Evolutionary conservation across 2,797 vertebrate genomes (phyloP), one percentile per base, ranked within the genome.

Genomic region (Pseudochirops cupreus): DNA sequence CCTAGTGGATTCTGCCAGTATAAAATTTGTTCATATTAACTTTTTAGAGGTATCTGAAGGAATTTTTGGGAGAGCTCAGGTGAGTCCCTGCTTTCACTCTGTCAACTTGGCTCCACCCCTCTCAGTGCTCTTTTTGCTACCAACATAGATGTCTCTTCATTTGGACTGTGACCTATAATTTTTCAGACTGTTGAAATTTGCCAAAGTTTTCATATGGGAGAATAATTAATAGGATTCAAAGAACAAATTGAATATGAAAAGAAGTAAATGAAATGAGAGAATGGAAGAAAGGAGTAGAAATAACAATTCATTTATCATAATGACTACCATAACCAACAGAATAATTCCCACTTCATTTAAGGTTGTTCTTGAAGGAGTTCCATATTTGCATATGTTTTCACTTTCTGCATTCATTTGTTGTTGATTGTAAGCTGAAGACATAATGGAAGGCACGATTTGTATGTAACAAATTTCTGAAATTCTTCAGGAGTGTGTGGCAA

Each of bases 181-280:
- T 87, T 87, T 46, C 0, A 92, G 92, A 53, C 5, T 29, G 62
- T 18, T 4, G 57, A 89, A 95, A 50, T 93, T 91, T 56, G 26
- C 89, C 62, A 95, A 91, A 46, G 2, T 58, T 93, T 92, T 16
- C 33, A 94, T 93, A 46, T 56, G 12, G 91, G 31, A 93, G 26
- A 91, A 67, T 93, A 90, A 91, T 92, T 50, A 91, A 16, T 87
- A n/a, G 4, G 4, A 89, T 26, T 46, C 21, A 16, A 1, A 54
- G 6, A 11, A 82, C 46, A 95, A 94, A 95, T 50, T 93, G 54
- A 96, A 26, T 62, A 24, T 91, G n/a, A 91, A 92, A 11, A 94
- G 1, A 39, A 82, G 18, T 7, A 74, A 74, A 74, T 87, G 67
- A 93, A 92, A 57, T 90, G 92, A 67, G 54, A 52, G 12, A 87